Evolutionary conservation across 2,797 vertebrate species (phyloP).

Genomic region (Sebastes elongatus): DNA sequence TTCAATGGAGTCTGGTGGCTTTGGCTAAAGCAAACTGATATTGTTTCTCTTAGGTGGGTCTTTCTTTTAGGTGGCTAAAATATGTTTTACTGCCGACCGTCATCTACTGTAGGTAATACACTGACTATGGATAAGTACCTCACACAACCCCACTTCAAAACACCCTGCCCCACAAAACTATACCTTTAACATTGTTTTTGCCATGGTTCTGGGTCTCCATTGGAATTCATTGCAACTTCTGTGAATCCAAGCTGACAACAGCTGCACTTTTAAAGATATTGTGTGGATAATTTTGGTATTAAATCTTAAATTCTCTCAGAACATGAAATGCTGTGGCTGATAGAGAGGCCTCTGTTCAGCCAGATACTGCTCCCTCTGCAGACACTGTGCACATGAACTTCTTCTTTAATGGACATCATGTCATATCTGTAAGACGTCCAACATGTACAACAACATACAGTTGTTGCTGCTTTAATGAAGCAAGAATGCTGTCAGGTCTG

Average conservation of each 20-base stretch:
- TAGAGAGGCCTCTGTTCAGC: background rate
- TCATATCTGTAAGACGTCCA: conserved; percentile 42
- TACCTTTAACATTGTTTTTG: background rate
- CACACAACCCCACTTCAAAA: background rate
- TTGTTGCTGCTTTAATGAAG: conserved; percentile 12
- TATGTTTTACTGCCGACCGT: too few relatives aligned
- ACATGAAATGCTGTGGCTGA: background rate
- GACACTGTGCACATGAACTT: background rate
- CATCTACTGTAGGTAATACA: too few relatives aligned
- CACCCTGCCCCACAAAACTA: too few relatives aligned
- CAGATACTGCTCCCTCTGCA: background rate
- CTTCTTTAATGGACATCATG: conserved; percentile 16
- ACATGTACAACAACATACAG: conserved; percentile 2
- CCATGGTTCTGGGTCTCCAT: background rate
- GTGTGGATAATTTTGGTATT: background rate
- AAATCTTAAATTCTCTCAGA: background rate
- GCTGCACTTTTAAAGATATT: background rate
- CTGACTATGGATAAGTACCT: too few relatives aligned
- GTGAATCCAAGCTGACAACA: background rate
- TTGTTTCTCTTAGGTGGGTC: too few relatives aligned
- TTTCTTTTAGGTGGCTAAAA: too few relatives aligned
- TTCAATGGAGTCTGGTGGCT: too few relatives aligned
- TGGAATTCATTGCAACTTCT: background rate
- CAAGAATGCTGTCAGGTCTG: conserved; percentile 17
- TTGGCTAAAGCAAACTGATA: too few relatives aligned